Evolutionary conservation across 2,888 invertebrate species (phyloP).

Genomic region (Drosophila sordidapex): DNA sequence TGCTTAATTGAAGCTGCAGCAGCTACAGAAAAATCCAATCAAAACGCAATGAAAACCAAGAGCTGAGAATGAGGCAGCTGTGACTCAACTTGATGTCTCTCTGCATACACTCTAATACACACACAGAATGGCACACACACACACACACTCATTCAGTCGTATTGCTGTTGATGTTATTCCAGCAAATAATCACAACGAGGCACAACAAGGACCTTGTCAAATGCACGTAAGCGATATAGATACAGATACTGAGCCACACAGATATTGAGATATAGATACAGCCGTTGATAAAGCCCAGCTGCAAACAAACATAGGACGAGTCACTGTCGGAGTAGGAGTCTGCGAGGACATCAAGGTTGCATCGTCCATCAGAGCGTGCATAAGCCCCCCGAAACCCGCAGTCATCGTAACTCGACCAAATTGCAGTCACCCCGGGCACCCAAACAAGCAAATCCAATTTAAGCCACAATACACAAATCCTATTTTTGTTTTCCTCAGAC

Average conservation of each 20-base stretch:
- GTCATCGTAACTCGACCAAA: constrained; percentile 46
- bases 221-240: constrained; percentile 72
- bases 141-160: constrained; percentile 7
- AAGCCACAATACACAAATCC: constrained; percentile 74
- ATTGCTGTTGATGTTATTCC: constrained; percentile 72
- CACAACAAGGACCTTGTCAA: constrained; percentile 71
- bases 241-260: constrained; percentile 32
- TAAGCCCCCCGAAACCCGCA: constrained; percentile 43
- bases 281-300: constrained; percentile 57
- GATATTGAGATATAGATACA: constrained; percentile 54
- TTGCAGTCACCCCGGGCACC: constrained; percentile 58
- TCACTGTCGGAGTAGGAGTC: constrained; percentile 5
- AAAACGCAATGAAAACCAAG: constrained; percentile 74
- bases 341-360: constrained; percentile 56
- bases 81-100: constrained; percentile 26
- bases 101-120: background rate
- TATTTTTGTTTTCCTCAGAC: constrained; percentile 66
- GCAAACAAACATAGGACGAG: constrained; percentile 43
- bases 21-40: constrained; percentile 76
- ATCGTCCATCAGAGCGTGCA: constrained; percentile 58
- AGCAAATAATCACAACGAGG: constrained; percentile 72
- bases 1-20: constrained; percentile 72
- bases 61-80: constrained; percentile 42
- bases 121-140: background rate
- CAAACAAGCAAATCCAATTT: constrained; percentile 78